Conservation (phyloP, 2,113 vertebrate species). For the Pithys albifrons region DNA sequence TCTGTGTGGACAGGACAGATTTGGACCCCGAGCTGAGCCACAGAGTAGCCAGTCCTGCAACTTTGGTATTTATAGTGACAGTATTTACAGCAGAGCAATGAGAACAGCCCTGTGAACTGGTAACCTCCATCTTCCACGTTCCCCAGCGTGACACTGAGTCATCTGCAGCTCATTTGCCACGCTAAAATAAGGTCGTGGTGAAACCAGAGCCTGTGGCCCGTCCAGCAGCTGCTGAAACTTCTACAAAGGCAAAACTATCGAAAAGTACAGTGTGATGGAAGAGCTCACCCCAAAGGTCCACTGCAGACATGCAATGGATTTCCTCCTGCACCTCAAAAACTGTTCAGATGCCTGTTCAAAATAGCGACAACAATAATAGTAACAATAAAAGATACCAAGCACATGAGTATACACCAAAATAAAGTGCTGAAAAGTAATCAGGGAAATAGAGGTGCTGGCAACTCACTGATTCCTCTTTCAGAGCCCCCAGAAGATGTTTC, state of each 20-base stretch:
- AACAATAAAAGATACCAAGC: neutral
- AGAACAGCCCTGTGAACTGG: neutral
- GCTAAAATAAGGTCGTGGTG: neutral
- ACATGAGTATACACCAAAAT: neutral
- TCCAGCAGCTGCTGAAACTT: neutral
- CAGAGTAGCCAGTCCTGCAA: neutral
- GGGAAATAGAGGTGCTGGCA: neutral
- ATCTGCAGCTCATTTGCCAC: neutral
- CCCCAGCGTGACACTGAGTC: neutral
- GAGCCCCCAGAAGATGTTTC: neutral
- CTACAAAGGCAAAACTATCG: neutral
- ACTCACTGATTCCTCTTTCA: neutral
- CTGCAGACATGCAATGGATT: neutral
- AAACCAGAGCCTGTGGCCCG: accelerated
- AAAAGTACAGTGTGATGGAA: accelerated
- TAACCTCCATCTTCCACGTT: neutral
- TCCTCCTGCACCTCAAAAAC: neutral
- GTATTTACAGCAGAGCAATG: neutral
- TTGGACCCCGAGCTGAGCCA: neutral
- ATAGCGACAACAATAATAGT: neutral
- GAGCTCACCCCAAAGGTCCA: neutral
- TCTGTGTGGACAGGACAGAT: neutral
- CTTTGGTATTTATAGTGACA: neutral
- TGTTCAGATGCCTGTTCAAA: neutral
- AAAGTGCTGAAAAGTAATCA: neutral